Percentiles rank a stretch among this genome's conserved stretches.
phyloP scores from a whole-genome alignment of 2,797 vertebrate species.

The Microtus agrestis region DNA sequence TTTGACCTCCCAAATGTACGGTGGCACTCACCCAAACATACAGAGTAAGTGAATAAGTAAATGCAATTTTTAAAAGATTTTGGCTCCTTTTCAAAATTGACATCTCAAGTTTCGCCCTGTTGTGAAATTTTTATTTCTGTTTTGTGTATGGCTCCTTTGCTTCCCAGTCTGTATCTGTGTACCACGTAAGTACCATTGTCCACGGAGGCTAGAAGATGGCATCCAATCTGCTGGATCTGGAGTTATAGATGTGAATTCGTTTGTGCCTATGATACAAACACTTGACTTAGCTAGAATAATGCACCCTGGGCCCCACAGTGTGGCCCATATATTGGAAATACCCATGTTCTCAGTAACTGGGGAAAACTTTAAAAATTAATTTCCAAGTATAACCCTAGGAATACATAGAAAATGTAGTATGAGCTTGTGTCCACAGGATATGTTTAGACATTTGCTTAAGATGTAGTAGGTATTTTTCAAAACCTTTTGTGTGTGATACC shows the following conservation, averaged over 20 bases:
- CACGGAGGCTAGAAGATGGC: background rate
- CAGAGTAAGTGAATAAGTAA: background rate
- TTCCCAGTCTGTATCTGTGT: background rate
- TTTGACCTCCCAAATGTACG: background rate
- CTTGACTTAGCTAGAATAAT: background rate
- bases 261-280: background rate
- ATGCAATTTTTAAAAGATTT: background rate
- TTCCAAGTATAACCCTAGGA: background rate
- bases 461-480: background rate
- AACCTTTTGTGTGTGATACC: background rate
- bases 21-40: background rate
- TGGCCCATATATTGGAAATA: background rate
- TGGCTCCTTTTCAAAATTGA: background rate
- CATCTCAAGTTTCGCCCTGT: background rate
- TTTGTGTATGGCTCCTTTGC: background rate
- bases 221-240: background rate
- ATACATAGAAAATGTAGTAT: constrained; percentile 32
- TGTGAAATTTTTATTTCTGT: background rate
- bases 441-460: constrained; percentile 14
- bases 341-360: constrained; percentile 25
- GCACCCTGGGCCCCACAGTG: background rate
- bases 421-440: background rate
- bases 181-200: background rate
- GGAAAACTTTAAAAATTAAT: constrained; percentile 16
- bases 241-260: background rate